Conservation (phyloP, 2,797 vertebrate genomes). For the Myotis vivesi region DNA sequence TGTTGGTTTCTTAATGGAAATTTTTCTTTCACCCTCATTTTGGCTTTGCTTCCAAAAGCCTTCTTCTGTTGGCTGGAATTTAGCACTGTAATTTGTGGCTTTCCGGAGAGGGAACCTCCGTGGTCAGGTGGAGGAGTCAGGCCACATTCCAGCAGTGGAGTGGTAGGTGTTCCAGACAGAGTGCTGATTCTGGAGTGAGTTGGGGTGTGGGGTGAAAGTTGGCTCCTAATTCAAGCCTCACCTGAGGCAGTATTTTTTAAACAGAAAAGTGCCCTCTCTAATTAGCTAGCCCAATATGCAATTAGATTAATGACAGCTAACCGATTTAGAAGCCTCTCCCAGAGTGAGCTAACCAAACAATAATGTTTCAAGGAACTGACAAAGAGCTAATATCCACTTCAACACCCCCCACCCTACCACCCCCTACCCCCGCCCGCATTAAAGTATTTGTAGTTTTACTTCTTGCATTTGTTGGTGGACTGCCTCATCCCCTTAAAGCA, state of each 20-base stretch:
- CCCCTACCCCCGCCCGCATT: not conserved
- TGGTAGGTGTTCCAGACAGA: constrained; percentile 9
- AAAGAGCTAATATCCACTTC: not conserved
- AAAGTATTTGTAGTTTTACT: not conserved
- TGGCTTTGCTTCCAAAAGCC: constrained; percentile 34
- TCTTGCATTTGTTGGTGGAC: not conserved
- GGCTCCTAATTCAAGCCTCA: constrained; percentile 41
- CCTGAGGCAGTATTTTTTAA: constrained; percentile 42
- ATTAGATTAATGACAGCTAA: constrained; percentile 44
- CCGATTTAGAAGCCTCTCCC: constrained; percentile 5
- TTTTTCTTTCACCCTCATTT: constrained; percentile 31
- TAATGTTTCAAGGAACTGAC: not conserved
- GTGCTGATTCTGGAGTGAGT: not conserved
- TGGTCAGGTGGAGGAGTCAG: constrained; percentile 40
- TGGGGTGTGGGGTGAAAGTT: not conserved
- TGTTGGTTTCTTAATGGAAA: constrained; percentile 17
- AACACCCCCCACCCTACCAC: too few species aligned
- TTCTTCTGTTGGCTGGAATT: constrained; percentile 8
- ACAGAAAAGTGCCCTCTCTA: constrained; percentile 4
- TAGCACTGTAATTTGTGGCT: constrained; percentile 50
- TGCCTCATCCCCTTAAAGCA: not conserved
- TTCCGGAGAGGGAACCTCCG: constrained; percentile 22
- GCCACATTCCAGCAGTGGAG: not conserved
- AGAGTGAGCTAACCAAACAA: constrained; percentile 23
- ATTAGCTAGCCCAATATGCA: constrained; percentile 44